Base-by-base conservation (phyloP, 2,113 vertebrate genomes). In the Leptodactylus fuscus region DNA sequence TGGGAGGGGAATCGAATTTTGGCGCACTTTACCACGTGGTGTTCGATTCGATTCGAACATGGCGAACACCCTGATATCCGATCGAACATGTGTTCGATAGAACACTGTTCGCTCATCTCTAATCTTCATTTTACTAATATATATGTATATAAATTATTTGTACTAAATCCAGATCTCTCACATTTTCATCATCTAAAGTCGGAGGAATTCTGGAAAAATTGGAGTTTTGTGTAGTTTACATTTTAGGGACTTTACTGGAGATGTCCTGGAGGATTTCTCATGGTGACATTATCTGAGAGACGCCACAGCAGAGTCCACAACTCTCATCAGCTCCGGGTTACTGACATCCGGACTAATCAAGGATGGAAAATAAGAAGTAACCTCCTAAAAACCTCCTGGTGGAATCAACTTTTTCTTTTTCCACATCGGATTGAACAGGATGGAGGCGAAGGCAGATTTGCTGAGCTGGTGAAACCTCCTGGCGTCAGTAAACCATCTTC, bases 331-430 rank as follows among this genome's bases (percentile, higher is more conserved):
- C 60, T 62, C 27, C 11, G 62, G 16, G 29, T 38, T 34, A 69
- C 29, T 20, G 5, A 34, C 32, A 22, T 69, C 65, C 65, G 36
- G 65, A 69, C 65, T 69, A 69, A 69, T 69, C 34, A 69, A 22
- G 65, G 32, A 22, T 69, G 65, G 65, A 69, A 69, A 69, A 69
- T 38, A 18, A 67, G 62, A 67, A 69, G 65, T 34, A 38, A n/a
- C n/a, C n/a, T n/a, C n/a, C n/a, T n/a, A n/a, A n/a, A 69, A 44
- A 69, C 65, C 18, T 69, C 4, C 2, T 22, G 20, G 65, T 22
- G 20, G 65, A 69, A 69, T 69, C 65, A 69, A 69, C 34, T 38
- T 38, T 18, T 22, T 38, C 32, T 38, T 69, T 36, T 69, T 69
- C 65, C 65, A 69, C 32, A 38, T 67, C 1, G 29, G 27, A 20